Base-by-base conservation (phyloP, 92 coral and sea anemone species). In the Zoanthus sansibaricus region DNA sequence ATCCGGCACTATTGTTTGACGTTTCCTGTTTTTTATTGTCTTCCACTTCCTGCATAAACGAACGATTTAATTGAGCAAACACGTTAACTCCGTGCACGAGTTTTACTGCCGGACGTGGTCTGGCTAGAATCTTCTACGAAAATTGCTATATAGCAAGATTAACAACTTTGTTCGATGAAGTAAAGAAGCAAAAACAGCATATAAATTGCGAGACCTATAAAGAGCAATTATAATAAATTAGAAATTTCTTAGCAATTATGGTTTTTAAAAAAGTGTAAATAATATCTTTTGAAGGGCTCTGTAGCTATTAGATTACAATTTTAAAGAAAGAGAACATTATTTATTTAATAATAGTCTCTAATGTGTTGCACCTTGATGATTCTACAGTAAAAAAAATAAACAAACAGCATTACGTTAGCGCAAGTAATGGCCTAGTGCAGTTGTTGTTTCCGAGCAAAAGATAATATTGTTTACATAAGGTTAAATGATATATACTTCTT, bases 41-140 rank as follows among this genome's bases (percentile, higher is more conserved):
- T 45, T 9, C 55, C 85, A 68, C 66, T 80, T 80, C 85, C 85
- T 80, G 85, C 73, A 55, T 80, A 80, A 67, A 51, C 48, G 74
- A 47, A 67, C 66, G 67, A 46, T 47, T 21, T 37, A 42, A 5
- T 44, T 15, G 45, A 13, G 56, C 47, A 64, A 46, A 64, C 61
- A 64, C 17, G 42, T 37, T 37, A 25, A 25, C 52, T 49, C 25
- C 20, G 18, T 66, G 17, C 13, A 14, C 15, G 72, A 30, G 6
- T 13, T 69, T 31, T 30, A 14, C 7, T 13, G 74, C 46, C 17
- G 46, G n/a, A 30, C 17, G 10, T 69, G 5, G 1, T 69, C 11
- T 30, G 44, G 45, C 31, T 13, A 69, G 46, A 5, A 9, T 69
- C 31, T 69, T 16, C 55, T 3, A 49, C 1, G 55, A 49, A 7